Conservation (phyloP, 2,888 invertebrate species). For the Rotaria magnacalcarata region DNA sequence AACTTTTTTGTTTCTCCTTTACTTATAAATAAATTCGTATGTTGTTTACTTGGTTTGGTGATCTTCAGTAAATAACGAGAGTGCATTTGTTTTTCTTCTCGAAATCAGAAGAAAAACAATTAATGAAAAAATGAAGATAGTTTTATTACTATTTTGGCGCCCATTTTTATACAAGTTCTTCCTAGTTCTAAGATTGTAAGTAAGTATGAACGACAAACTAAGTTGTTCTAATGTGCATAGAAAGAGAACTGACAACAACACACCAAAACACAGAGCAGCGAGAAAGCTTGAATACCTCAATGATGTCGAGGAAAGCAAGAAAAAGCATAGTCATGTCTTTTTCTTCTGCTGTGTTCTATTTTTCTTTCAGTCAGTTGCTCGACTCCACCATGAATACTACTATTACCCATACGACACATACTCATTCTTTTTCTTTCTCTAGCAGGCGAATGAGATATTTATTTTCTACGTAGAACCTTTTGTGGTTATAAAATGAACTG, state of each 20-base stretch:
- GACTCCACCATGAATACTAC: not conserved
- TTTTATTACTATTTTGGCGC: not conserved
- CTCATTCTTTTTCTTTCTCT: not conserved
- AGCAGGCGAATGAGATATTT: not conserved
- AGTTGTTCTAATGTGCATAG: not conserved
- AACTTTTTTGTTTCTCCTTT: not conserved
- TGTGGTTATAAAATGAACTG: not conserved
- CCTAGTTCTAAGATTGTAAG: not conserved
- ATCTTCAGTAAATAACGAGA: no score
- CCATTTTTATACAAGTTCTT: not conserved
- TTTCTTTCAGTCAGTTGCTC: not conserved
- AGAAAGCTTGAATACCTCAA: not conserved
- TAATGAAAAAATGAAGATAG: not conserved
- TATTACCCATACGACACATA: not conserved
- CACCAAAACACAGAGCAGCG: not conserved
- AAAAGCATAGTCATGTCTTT: constrained; percentile 13
- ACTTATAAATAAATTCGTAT: not conserved
- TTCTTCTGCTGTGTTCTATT: not conserved
- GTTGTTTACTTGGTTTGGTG: no score
- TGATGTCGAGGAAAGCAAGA: not conserved
- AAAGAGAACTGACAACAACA: constrained; percentile 16
- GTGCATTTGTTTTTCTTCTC: no score
- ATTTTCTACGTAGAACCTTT: not conserved
- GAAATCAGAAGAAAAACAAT: no score
- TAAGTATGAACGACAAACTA: not conserved